Conservation (phyloP, 2,797 vertebrate species). For the Manis pentadactyla region DNA sequence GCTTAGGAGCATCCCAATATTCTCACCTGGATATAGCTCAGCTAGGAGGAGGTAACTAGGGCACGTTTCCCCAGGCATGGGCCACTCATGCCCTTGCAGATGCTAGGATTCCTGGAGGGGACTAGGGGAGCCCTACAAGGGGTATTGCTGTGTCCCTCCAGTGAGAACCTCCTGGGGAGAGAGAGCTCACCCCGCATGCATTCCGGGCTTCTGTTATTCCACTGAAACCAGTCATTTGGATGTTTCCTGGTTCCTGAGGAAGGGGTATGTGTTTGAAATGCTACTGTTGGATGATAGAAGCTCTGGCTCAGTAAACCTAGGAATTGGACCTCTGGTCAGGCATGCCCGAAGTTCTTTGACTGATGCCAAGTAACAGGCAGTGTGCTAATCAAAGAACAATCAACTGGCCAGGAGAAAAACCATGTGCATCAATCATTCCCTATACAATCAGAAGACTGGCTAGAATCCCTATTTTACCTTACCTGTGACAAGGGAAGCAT, state of each 20-base stretch:
- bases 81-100: not conserved
- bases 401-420: not conserved
- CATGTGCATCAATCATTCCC: rapidly evolving
- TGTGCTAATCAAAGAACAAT: not conserved
- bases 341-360: not conserved
- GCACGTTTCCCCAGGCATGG: rapidly evolving
- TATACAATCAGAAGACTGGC: rapidly evolving
- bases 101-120: not conserved
- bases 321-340: not conserved
- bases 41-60: not conserved
- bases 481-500: constrained; percentile 95
- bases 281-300: not conserved
- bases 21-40: not conserved
- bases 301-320: not conserved
- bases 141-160: not conserved
- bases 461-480: constrained; percentile 68
- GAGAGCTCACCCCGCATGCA: not conserved
- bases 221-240: not conserved
- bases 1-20: too few species aligned
- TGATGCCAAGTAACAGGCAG: not conserved
- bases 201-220: not conserved
- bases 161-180: not conserved
- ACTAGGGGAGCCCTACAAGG: not conserved
- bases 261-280: not conserved
- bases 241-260: not conserved